Evolutionary conservation across 2,113 vertebrate species (phyloP).

Genomic region (Odocoileus virginianus): DNA sequence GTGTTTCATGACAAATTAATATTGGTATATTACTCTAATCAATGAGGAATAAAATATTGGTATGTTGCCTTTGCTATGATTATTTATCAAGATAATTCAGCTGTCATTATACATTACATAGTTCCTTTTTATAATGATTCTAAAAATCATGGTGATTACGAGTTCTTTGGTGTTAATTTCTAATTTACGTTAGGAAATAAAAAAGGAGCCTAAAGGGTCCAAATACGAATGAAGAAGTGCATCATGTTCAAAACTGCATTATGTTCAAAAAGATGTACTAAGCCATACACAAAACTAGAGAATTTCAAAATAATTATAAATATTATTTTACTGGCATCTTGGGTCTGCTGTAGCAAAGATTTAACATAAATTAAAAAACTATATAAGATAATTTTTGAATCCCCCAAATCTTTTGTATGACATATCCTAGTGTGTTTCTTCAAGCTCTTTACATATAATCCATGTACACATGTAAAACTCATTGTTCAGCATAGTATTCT

Average conservation of each 20-base stretch:
- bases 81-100: conserved; percentile 45
- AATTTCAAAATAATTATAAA: neutral
- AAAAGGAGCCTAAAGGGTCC: neutral
- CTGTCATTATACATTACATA: neutral
- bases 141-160: neutral
- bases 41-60: conserved; percentile 21
- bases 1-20: conserved; percentile 38
- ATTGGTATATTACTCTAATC: neutral
- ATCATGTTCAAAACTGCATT: neutral
- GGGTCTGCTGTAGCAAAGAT: neutral
- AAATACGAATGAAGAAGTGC: neutral
- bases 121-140: conserved; percentile 8
- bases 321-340: neutral
- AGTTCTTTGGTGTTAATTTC: neutral
- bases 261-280: neutral
- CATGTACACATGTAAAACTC: neutral
- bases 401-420: neutral
- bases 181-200: neutral
- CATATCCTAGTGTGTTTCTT: neutral
- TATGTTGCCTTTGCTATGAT: neutral
- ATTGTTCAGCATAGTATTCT: neutral
- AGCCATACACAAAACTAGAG: neutral
- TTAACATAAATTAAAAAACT: neutral
- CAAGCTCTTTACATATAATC: neutral
- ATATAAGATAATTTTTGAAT: neutral